A percentile compares a stretch with the other conserved stretches of the same genome.
Conservation (phyloP, 2,888 invertebrate species). For the Gonocerus acuteangulatus region DNA sequence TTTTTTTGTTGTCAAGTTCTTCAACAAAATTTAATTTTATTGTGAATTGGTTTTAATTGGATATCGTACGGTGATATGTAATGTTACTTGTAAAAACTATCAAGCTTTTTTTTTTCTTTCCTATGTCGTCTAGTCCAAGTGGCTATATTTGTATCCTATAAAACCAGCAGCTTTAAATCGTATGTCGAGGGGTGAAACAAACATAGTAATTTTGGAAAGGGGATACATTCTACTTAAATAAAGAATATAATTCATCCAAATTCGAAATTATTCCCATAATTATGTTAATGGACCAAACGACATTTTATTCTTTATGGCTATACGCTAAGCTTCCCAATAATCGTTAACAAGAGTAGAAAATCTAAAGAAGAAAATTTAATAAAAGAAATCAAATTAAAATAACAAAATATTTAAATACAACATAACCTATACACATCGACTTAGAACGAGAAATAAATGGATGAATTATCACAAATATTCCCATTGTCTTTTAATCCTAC, state of each 20-base stretch:
- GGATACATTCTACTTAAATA: too few relatives aligned
- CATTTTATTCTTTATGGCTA: not conserved
- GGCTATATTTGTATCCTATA: too few relatives aligned
- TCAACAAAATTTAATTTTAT: too few relatives aligned
- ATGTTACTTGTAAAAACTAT: conserved; percentile 17
- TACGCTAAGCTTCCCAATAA: not conserved
- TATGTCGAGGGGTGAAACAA: too few relatives aligned
- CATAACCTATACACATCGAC: not conserved
- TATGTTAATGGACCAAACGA: not conserved
- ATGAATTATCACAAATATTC: conserved; percentile 32
- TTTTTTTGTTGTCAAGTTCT: not conserved
- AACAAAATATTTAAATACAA: not conserved
- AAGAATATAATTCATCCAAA: too few relatives aligned
- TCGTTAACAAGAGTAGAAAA: not conserved
- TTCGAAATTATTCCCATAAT: too few relatives aligned
- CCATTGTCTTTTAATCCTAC: conserved; percentile 30
- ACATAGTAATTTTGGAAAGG: too few relatives aligned
- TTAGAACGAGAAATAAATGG: not conserved
- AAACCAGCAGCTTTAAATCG: too few relatives aligned
- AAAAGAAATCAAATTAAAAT: not conserved
- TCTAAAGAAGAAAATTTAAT: not conserved
- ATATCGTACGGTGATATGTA: conserved; percentile 18
- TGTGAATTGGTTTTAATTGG: not conserved
- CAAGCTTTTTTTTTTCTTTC: not conserved
- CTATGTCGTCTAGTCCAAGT: not conserved